Conservation (phyloP, 2,888 invertebrate genomes). For the Cosmia pyralina region DNA sequence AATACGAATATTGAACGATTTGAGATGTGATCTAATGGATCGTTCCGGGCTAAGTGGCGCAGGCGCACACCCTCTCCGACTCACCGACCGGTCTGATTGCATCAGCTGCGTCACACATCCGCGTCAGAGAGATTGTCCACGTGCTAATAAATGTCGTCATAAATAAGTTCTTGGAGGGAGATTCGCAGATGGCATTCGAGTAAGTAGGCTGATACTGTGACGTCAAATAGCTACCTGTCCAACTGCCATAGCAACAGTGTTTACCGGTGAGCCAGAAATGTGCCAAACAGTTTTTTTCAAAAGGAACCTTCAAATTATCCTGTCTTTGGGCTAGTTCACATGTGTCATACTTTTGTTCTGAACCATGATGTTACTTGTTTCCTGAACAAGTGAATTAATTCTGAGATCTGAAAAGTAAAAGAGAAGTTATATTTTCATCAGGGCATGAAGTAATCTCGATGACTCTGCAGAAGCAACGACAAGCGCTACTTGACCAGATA, state of each 20-base stretch:
- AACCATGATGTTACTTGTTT: neutral
- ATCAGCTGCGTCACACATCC: constrained; percentile 38
- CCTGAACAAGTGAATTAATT: neutral
- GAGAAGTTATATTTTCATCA: neutral
- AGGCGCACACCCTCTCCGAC: constrained; percentile 25
- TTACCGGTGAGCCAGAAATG: neutral
- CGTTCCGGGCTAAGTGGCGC: constrained; percentile 39
- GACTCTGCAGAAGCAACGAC: neutral
- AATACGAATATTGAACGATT: constrained; percentile 7
- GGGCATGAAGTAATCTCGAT: neutral
- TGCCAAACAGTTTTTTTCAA: neutral
- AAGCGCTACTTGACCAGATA: neutral
- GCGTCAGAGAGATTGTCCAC: constrained; percentile 26
- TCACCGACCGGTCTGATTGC: constrained; percentile 37
- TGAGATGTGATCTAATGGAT: constrained; percentile 26
- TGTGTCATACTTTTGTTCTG: neutral
- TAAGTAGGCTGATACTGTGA: neutral
- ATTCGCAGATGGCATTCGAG: neutral
- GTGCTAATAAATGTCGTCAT: constrained; percentile 20
- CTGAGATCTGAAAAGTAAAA: no score
- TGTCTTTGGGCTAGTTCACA: neutral
- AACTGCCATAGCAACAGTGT: neutral
- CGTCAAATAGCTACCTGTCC: neutral
- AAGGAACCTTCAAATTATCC: no score
- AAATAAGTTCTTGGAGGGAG: constrained; percentile 9